These are phyloP conservation scores for Dynastes maya DNA, from an alignment of 2,888 invertebrate genomes.

Conservation along the genomic window DNA sequence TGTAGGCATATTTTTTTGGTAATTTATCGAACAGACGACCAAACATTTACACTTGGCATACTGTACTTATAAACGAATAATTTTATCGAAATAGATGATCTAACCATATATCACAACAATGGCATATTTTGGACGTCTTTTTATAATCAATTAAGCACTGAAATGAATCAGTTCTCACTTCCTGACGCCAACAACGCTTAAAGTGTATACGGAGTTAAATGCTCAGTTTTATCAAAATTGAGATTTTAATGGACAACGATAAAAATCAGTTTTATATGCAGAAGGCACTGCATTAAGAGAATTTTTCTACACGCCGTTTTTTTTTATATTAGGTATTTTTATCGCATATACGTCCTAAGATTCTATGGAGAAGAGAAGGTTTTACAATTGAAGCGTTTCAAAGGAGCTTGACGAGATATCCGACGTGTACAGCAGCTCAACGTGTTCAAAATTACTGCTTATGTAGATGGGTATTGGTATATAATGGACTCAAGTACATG, in stretches of 20 bases:
- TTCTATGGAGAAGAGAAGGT: not conserved
- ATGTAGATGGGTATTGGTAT: not conserved
- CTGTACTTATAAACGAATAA: no score
- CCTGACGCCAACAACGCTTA: not conserved
- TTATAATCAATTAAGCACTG: not conserved
- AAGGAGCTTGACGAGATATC: not conserved
- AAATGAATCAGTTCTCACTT: not conserved
- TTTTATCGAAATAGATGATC: no score
- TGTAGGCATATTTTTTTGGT: no score
- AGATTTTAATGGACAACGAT: not conserved
- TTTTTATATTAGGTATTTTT: not conserved
- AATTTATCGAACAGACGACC: no score
- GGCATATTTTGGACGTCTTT: constrained; percentile 1
- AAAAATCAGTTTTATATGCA: not conserved
- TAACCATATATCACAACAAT: no score
- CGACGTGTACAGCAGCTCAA: not conserved
- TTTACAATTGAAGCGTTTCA: not conserved
- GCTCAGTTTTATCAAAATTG: not conserved
- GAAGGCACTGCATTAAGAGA: not conserved
- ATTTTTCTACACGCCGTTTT: not conserved
- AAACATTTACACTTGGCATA: no score
- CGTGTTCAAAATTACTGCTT: not conserved
- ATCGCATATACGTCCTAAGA: not conserved
- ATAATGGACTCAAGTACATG: not conserved
- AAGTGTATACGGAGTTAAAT: not conserved